Conservation (phyloP, 2,888 invertebrate species). For the Hydraecia micacea region DNA sequence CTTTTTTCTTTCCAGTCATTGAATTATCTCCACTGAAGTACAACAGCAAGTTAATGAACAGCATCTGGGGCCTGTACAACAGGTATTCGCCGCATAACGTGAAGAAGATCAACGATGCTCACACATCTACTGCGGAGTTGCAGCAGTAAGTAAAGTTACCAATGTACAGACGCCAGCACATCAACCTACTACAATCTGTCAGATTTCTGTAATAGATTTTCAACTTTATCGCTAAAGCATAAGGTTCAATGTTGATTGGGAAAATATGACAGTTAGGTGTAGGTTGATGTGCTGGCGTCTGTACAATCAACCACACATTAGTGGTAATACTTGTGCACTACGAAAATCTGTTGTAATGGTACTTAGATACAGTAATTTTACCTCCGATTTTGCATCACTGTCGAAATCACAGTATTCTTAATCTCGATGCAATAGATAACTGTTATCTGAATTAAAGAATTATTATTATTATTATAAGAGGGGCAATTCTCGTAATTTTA, state of each 20-base stretch:
- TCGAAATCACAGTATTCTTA: too few species aligned
- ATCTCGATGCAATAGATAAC: too few species aligned
- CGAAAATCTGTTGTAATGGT: background rate
- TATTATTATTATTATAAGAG: too few species aligned
- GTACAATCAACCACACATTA: background rate
- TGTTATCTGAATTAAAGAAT: too few species aligned
- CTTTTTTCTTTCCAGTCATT: conserved; percentile 84
- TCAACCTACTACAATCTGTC: too few species aligned
- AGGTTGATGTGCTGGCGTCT: too few species aligned
- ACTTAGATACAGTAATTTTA: background rate
- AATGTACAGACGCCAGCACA: too few species aligned
- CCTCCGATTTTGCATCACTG: background rate
- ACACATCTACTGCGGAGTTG: conserved; percentile 84
- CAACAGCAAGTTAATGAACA: conserved; percentile 96
- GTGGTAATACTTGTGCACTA: background rate
- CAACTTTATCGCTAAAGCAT: too few species aligned
- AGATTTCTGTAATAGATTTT: too few species aligned
- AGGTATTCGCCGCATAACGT: conserved; percentile 97
- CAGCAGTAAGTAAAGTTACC: conserved; percentile 84
- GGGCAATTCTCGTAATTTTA: too few species aligned
- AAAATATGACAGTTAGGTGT: too few species aligned
- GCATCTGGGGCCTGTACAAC: conserved; percentile 97
- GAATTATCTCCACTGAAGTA: conserved; percentile 94
- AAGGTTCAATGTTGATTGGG: too few species aligned
- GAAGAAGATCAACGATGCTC: conserved; percentile 93